These are phyloP conservation scores for Schizothorax lantsangensis DNA, from an alignment of 2,797 vertebrate species.

Conservation along the genomic window DNA sequence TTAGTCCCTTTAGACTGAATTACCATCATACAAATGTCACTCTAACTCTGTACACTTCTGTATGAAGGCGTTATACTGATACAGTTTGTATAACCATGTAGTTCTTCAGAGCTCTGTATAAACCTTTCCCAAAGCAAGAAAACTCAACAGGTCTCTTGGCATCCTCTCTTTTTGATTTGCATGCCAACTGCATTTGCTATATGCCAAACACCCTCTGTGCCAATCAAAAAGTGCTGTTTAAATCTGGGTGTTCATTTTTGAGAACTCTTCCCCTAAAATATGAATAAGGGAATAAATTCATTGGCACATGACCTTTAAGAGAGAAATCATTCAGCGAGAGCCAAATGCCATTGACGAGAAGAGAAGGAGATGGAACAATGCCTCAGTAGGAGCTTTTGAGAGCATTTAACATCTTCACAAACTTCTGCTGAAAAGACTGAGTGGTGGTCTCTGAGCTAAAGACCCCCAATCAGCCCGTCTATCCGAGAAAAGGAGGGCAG, in stretches of 20 bases:
- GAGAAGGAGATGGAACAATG: constrained; percentile 3
- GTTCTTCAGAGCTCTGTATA: background rate
- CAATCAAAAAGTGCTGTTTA: constrained; percentile 64
- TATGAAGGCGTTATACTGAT: background rate
- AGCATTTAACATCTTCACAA: constrained; percentile 28
- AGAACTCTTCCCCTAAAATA: constrained; percentile 47
- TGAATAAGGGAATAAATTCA: constrained; percentile 56
- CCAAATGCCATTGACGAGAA: constrained; percentile 23
- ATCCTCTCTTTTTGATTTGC: constrained; percentile 61
- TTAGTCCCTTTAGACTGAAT: constrained; percentile 68
- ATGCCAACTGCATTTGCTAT: constrained; percentile 68
- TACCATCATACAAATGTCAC: constrained; percentile 72
- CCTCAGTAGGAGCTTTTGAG: constrained; percentile 23
- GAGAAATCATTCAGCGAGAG: constrained; percentile 37
- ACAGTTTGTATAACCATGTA: background rate
- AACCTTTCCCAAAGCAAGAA: background rate
- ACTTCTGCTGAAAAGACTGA: constrained; percentile 29
- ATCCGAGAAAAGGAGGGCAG: constrained; percentile 14
- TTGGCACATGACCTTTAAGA: constrained; percentile 57
- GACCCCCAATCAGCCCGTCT: constrained; percentile 30
- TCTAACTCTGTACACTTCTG: background rate
- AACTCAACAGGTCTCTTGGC: background rate
- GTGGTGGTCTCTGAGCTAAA: constrained; percentile 45
- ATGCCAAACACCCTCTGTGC: constrained; percentile 66
- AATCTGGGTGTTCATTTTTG: constrained; percentile 62